Percentiles rank a stretch among this genome's conserved stretches.
Evolutionary conservation across 2,113 vertebrate species (phyloP).

Genomic region (Fukomys damarensis): DNA sequence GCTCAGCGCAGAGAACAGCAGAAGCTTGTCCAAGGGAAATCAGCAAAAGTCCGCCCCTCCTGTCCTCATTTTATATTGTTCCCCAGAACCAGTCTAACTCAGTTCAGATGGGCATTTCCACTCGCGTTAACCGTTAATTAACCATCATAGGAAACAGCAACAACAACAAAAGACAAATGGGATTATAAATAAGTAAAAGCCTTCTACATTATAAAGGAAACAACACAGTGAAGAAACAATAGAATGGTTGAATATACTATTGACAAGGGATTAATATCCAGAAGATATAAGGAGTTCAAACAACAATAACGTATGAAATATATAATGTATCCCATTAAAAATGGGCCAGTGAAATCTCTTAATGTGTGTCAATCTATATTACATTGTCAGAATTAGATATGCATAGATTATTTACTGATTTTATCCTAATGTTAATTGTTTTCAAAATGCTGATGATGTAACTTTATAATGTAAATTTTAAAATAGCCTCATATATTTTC

Average conservation of each 20-base stretch:
- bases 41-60: background rate
- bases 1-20: background rate
- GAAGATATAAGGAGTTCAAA: background rate
- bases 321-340: background rate
- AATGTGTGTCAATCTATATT: background rate
- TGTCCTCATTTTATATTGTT: background rate
- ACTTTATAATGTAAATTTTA: background rate
- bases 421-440: background rate
- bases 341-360: background rate
- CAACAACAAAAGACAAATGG: background rate
- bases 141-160: background rate
- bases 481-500: background rate
- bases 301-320: background rate
- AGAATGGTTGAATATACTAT: background rate
- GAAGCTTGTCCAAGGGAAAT: background rate
- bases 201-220: background rate
- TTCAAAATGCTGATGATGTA: background rate
- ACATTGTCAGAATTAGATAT: background rate
- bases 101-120: background rate
- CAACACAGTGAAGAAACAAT: background rate
- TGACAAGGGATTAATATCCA: background rate
- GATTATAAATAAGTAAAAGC: background rate
- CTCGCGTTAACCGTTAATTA: background rate
- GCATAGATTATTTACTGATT: background rate
- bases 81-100: background rate